Percentiles rank a stretch among this genome's conserved stretches.
Evolutionary conservation across 1,140 invertebrate species (phyloP).

Genomic region (Orchesella cincta): DNA sequence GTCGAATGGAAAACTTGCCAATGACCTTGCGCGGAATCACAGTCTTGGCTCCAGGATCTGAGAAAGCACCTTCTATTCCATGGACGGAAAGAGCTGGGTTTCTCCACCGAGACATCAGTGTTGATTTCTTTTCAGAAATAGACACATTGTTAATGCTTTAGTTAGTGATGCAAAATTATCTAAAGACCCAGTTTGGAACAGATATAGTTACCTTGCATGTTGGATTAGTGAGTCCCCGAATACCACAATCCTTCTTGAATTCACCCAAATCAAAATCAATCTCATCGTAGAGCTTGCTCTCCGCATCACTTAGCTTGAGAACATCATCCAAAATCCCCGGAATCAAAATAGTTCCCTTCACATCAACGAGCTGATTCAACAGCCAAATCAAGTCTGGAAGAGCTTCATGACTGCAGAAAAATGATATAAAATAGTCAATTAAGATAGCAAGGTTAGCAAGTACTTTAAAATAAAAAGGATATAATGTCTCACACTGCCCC

Average conservation of each 20-base stretch:
- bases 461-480: not conserved
- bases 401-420: conserved; percentile 70
- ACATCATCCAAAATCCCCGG: conserved; percentile 75
- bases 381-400: conserved; percentile 85
- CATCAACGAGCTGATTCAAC: conserved; percentile 77
- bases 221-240: conserved; percentile 69
- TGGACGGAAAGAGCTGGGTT: conserved; percentile 36
- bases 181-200: not conserved
- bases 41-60: conserved; percentile 60
- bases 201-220: conserved; percentile 66
- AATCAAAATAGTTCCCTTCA: conserved; percentile 78
- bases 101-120: conserved; percentile 54
- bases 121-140: conserved; percentile 35
- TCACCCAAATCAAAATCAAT: conserved; percentile 88
- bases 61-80: conserved; percentile 64
- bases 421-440: conserved; percentile 14
- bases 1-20: conserved; percentile 62
- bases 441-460: not conserved
- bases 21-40: conserved; percentile 61
- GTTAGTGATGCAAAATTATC: not conserved
- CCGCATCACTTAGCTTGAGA: conserved; percentile 69
- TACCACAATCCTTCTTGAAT: conserved; percentile 73
- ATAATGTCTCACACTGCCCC: conserved; percentile 57
- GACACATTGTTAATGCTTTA: not conserved
- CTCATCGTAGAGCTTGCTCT: conserved; percentile 74